Conservation (phyloP, 2,888 invertebrate genomes). For the Drosophila fulvimacula region DNA sequence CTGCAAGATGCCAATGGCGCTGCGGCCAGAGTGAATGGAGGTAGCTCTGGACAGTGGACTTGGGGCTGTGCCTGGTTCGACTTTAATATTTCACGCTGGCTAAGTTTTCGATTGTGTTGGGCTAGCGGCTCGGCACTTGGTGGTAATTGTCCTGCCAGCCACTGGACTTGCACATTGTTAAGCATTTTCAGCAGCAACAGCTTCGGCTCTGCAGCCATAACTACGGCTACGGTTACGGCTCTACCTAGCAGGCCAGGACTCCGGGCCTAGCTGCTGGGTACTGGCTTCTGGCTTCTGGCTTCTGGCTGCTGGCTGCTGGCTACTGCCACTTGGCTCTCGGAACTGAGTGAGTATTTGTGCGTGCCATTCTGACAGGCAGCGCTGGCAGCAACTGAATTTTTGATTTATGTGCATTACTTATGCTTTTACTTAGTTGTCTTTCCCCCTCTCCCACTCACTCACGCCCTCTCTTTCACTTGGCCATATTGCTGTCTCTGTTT, state of each 20-base stretch:
- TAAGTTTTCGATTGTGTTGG: conserved; percentile 73
- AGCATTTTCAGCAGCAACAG: conserved; percentile 56
- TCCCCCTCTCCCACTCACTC: conserved; percentile 4
- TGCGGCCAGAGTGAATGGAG: conserved; percentile 14
- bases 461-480: not conserved
- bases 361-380: conserved; percentile 77
- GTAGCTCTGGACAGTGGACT: conserved; percentile 16
- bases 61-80: conserved; percentile 1
- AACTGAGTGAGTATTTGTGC: conserved; percentile 77
- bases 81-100: conserved; percentile 79
- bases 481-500: conserved; percentile 41
- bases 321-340: not conserved
- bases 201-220: conserved; percentile 14
- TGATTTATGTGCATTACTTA: conserved; percentile 83
- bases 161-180: conserved; percentile 69
- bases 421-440: conserved; percentile 80
- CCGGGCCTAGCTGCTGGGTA: not conserved
- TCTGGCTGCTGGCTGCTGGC: not conserved
- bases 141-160: conserved; percentile 70
- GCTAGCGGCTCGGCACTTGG: conserved; percentile 57
- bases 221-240: not conserved
- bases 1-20: conserved; percentile 39
- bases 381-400: conserved; percentile 81
- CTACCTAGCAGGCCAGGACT: conserved; percentile 5
- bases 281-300: not conserved